phyloP scores from a whole-genome alignment of 2,888 invertebrate species.

The Mythimna pallens region DNA sequence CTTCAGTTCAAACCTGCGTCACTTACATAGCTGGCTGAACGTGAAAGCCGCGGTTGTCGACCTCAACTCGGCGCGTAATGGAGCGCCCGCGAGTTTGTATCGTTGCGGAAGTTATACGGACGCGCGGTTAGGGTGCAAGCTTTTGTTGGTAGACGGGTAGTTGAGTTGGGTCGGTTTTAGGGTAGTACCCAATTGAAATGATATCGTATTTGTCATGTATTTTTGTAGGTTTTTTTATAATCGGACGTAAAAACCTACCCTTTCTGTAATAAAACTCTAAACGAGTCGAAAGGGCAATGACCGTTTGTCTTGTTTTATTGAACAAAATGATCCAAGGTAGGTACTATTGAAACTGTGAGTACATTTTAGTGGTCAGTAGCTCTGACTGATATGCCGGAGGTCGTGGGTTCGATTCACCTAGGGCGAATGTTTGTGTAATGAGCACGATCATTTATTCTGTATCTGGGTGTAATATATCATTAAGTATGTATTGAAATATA shows the following conservation, averaged over 20 bases:
- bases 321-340: too few relatives aligned
- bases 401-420: too few relatives aligned
- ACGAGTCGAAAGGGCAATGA: neutral
- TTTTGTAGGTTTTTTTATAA: constrained; percentile 7
- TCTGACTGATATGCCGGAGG: too few relatives aligned
- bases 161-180: constrained; percentile 5
- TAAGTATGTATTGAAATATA: too few relatives aligned
- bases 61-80: constrained; percentile 57
- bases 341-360: too few relatives aligned
- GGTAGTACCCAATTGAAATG: neutral
- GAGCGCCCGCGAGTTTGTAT: constrained; percentile 38
- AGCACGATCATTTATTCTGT: too few relatives aligned
- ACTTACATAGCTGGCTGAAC: constrained; percentile 53
- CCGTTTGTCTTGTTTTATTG: neutral
- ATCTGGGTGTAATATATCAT: too few relatives aligned
- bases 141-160: constrained; percentile 20
- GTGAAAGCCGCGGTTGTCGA: constrained; percentile 57
- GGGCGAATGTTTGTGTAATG: too few relatives aligned
- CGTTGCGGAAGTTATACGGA: constrained; percentile 25
- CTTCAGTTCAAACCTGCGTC: constrained; percentile 14
- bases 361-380: too few relatives aligned
- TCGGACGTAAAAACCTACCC: too few relatives aligned
- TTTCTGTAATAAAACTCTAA: neutral
- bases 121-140: constrained; percentile 36
- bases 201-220: neutral